A percentile compares a stretch with the other conserved stretches of the same genome.
phyloP scores from a whole-genome alignment of 2,888 invertebrate species.

The Agrilus cyanescens region DNA sequence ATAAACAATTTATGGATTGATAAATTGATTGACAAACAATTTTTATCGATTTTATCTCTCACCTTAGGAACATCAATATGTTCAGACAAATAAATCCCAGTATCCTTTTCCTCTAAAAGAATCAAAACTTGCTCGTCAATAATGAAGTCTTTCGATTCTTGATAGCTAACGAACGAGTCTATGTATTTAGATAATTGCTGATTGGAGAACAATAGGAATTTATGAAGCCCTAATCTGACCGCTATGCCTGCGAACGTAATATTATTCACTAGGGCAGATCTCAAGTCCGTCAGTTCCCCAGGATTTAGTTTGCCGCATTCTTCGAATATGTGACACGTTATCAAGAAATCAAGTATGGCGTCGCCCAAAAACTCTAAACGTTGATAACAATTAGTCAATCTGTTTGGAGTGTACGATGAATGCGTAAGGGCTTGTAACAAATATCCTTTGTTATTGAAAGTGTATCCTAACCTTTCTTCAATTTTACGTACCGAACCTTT shows the following conservation, averaged over 20 bases:
- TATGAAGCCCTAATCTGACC: constrained; percentile 76
- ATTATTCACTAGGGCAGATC: constrained; percentile 94
- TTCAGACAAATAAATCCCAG: constrained; percentile 45
- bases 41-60: constrained; percentile 8
- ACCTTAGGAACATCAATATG: constrained; percentile 83
- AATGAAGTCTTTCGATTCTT: constrained; percentile 45
- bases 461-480: constrained; percentile 56
- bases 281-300: constrained; percentile 82
- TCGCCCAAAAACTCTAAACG: constrained; percentile 88
- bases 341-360: constrained; percentile 79
- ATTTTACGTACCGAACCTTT: constrained; percentile 31
- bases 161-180: constrained; percentile 50
- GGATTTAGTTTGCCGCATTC: constrained; percentile 55
- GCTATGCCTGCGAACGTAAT: constrained; percentile 85
- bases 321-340: constrained; percentile 81
- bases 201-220: constrained; percentile 48
- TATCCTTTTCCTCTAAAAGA: constrained; percentile 51
- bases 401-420: constrained; percentile 73
- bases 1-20: no score
- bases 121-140: constrained; percentile 58
- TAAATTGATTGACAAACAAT: no score
- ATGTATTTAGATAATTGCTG: constrained; percentile 42
- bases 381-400: constrained; percentile 79
- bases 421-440: constrained; percentile 89
- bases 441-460: constrained; percentile 68